Conservation (phyloP, 2,113 vertebrate genomes). For the Balaeniceps rex region DNA sequence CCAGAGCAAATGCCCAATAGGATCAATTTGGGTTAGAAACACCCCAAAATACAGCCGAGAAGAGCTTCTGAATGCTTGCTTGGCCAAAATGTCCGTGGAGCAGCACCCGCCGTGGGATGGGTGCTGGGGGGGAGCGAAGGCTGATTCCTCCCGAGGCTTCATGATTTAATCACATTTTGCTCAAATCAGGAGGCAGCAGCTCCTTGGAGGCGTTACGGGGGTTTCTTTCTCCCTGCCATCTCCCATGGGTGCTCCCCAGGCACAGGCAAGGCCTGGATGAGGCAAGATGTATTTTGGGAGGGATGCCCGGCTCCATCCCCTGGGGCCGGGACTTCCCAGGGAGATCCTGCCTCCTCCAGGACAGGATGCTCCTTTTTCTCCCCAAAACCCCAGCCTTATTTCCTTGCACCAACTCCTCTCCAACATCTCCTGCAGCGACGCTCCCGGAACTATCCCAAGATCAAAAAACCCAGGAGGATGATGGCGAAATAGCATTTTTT, state of each 20-base stretch:
- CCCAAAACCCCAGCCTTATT: neutral
- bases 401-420: neutral
- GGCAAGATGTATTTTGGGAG: neutral
- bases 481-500: neutral
- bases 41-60: neutral
- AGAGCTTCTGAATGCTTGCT: neutral
- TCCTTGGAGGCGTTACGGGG: neutral
- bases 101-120: accelerated
- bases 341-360: neutral
- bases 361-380: neutral
- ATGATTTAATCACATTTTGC: neutral
- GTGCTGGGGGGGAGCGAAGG: accelerated
- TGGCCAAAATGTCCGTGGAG: neutral
- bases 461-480: neutral
- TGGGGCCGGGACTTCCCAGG: accelerated
- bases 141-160: accelerated
- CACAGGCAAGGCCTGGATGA: accelerated
- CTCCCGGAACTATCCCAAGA: neutral
- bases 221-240: neutral
- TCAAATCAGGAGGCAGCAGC: neutral
- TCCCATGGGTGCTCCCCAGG: neutral
- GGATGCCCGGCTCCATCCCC: neutral
- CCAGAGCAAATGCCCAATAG: accelerated
- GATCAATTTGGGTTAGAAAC: neutral
- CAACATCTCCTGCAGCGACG: neutral